Conservation (phyloP, 2,888 invertebrate genomes). For the Xestia ashworthii region DNA sequence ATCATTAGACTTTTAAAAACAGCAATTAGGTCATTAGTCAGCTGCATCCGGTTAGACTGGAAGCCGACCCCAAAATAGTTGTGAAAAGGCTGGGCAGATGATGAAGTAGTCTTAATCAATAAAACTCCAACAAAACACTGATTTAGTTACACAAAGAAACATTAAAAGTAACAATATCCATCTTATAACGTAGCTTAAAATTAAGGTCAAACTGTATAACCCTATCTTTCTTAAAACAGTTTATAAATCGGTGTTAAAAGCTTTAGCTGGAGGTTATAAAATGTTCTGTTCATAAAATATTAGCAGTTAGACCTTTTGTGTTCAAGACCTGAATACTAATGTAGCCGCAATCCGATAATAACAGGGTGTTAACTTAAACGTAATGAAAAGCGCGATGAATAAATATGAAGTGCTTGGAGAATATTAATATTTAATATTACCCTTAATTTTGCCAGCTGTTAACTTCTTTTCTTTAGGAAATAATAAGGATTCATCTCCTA, state of each 20-base stretch:
- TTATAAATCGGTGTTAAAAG: slow-evolving; percentile 54
- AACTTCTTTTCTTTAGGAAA: neutral
- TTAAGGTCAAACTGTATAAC: slow-evolving; percentile 8
- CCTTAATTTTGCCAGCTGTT: neutral
- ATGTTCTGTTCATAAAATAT: slow-evolving; percentile 53
- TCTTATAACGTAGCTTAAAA: slow-evolving; percentile 7
- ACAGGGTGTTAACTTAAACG: slow-evolving; percentile 17
- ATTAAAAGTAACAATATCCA: neutral
- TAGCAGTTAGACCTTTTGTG: slow-evolving; percentile 53
- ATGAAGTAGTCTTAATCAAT: no score
- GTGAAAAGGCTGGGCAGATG: no score
- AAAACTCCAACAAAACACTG: neutral
- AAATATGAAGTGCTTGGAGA: neutral
- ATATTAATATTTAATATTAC: slow-evolving; percentile 8
- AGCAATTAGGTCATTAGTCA: neutral
- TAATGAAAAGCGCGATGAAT: slow-evolving; percentile 30
- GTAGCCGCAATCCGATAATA: slow-evolving; percentile 48
- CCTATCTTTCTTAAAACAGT: slow-evolving; percentile 30
- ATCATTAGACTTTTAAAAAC: neutral
- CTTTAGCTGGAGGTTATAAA: slow-evolving; percentile 40
- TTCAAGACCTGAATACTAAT: slow-evolving; percentile 53
- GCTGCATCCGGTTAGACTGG: no score
- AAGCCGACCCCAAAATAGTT: no score
- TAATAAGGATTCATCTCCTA: neutral
- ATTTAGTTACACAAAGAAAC: slow-evolving; percentile 1